phyloP scores from a whole-genome alignment of 2,113 vertebrate genomes.

The Plectropomus leopardus region DNA sequence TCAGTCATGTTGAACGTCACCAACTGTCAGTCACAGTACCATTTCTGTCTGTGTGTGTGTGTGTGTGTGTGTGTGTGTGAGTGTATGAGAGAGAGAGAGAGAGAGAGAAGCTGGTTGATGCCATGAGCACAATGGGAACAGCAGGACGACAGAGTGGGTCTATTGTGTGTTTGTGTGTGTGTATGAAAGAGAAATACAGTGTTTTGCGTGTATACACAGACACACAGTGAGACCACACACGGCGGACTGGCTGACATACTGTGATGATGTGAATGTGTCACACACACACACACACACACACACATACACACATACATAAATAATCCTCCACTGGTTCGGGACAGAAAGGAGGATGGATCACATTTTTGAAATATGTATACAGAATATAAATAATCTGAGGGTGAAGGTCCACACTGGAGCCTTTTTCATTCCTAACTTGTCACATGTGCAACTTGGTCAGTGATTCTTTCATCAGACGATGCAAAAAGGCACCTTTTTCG shows the following conservation, averaged over 20 bases:
- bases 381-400: too few relatives aligned
- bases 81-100: background rate
- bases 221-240: slow-evolving; percentile 47
- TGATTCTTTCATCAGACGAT: too few relatives aligned
- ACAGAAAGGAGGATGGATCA: too few relatives aligned
- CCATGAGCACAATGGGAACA: slow-evolving; percentile 37
- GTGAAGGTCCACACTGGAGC: too few relatives aligned
- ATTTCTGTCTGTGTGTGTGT: slow-evolving; percentile 2
- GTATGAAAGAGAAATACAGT: background rate
- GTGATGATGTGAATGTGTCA: slow-evolving; percentile 2
- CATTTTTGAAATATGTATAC: too few relatives aligned
- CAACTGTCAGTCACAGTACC: background rate
- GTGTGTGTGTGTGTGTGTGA: slow-evolving; percentile 11
- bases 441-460: too few relatives aligned
- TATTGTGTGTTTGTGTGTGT: slow-evolving; percentile 6
- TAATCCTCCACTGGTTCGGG: too few relatives aligned
- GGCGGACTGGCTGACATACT: slow-evolving; percentile 8
- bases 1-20: background rate
- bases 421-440: too few relatives aligned
- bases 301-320: too few relatives aligned
- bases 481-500: too few relatives aligned
- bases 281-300: background rate
- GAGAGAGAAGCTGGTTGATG: background rate
- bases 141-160: slow-evolving; percentile 30
- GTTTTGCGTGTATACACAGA: background rate